These are phyloP conservation scores for Liasis olivaceus DNA, from an alignment of 2,797 vertebrate species.

Conservation along the genomic window DNA sequence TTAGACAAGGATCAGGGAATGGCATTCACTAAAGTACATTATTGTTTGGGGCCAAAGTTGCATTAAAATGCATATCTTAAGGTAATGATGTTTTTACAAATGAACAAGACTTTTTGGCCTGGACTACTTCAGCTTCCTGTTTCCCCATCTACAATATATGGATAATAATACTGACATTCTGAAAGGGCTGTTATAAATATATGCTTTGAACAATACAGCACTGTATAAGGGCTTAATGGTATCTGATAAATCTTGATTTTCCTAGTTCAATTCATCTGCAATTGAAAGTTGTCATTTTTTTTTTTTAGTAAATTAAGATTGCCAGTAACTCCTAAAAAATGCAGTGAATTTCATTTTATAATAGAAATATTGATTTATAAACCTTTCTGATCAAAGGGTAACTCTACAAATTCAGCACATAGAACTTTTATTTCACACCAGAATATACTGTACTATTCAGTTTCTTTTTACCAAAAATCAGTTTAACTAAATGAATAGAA, in stretches of 20 bases:
- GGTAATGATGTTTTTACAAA: neutral
- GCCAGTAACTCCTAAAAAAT: neutral
- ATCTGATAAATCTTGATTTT: neutral
- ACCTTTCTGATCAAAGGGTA: conserved; percentile 1
- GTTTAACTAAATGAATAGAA: neutral
- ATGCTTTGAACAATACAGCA: neutral
- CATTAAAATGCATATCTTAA: too few species aligned
- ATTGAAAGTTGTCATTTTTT: neutral
- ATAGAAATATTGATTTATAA: conserved; percentile 29
- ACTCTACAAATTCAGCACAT: neutral
- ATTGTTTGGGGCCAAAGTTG: neutral
- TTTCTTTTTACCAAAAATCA: neutral
- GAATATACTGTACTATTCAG: neutral
- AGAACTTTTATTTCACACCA: neutral
- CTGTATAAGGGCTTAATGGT: neutral
- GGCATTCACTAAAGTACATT: neutral
- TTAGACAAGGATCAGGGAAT: neutral
- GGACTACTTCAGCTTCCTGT: neutral
- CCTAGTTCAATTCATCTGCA: neutral
- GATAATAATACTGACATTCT: neutral
- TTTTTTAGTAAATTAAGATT: neutral
- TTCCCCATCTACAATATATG: neutral
- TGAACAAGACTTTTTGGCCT: neutral
- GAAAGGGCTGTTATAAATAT: neutral
- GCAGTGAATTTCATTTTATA: neutral